Base-by-base conservation (phyloP, 2,888 invertebrate species). In the Celastrina argiolus region DNA sequence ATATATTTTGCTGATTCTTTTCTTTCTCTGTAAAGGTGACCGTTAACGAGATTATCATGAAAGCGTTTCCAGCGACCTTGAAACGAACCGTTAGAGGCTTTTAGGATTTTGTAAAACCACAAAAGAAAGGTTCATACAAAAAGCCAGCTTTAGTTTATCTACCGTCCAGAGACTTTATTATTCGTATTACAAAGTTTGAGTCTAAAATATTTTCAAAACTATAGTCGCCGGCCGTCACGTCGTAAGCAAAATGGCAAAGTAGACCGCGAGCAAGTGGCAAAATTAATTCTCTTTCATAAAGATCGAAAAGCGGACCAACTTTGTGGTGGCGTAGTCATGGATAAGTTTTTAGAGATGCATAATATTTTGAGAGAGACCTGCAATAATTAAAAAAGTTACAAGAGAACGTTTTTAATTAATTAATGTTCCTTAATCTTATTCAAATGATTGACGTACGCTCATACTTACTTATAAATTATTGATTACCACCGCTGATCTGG, bases 291-390 rank as follows among this genome's bases (percentile, higher is more conserved):
- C 59, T 36, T 59, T 59, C 36, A 34, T 36, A 34, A 36, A 12
- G 34, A 59, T 59, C 59, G 59, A 59, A 36, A 59, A 59, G 59
- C 36, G 59, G 59, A 22, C 36, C 22, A 61, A 61, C 18, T 61
- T 61, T 36, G 34, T 22, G 36, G 36, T 36, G 18, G 18, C 61
- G 36, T 12, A 61, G 61, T 39, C 36, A 61, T 61, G 39, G 39
- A 36, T 39, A 61, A 36, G 34, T 61, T 61, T 59, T 16, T 39
- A 61, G 18, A 36, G 36, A 61, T 61, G 22, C 12, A 18, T 12
- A 39, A 18, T 12, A 39, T 34, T 36, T 61, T 36, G 10, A 61
- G 36, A 61, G 39, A 61, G n/a, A 39, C 22, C 36, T 39, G 12
- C 39, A 39, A 18, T 61, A 61, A 39, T 61, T 59, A 31, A 12